Conservation (phyloP, 2,888 invertebrate genomes). For the Diloba caeruleocephala region DNA sequence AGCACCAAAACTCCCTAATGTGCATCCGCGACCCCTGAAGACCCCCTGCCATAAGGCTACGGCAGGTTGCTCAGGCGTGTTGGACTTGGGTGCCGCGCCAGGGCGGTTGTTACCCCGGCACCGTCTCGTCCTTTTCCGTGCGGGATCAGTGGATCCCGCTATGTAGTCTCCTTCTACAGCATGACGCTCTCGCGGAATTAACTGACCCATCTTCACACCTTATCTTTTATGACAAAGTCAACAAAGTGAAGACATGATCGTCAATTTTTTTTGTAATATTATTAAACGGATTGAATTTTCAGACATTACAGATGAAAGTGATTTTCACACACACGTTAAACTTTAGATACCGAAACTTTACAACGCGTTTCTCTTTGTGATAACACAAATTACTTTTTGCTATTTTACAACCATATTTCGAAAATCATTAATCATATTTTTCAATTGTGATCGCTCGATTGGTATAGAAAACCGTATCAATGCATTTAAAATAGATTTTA, state of each 20-base stretch:
- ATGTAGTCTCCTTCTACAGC: slow-evolving; percentile 9
- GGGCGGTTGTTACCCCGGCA: too few species aligned
- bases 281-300: neutral
- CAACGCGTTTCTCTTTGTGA: too few species aligned
- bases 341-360: neutral
- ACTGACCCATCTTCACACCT: slow-evolving; percentile 5
- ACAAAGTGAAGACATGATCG: slow-evolving; percentile 15
- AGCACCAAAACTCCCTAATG: too few species aligned
- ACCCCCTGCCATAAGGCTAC: too few species aligned
- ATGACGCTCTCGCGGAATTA: slow-evolving; percentile 6
- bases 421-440: neutral
- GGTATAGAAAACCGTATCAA: neutral
- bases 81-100: too few species aligned
- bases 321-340: slow-evolving; percentile 1
- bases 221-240: slow-evolving; percentile 22
- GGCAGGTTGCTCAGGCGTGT: too few species aligned
- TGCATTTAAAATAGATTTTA: neutral
- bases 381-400: too few species aligned
- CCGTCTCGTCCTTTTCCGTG: too few species aligned
- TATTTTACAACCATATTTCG: neutral
- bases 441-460: neutral
- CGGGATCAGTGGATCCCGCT: too few species aligned
- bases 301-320: neutral
- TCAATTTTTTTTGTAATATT: slow-evolving; percentile 11
- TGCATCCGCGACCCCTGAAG: too few species aligned